These are phyloP conservation scores for Cantharis lateralis DNA, from an alignment of 2,888 invertebrate genomes.

Conservation along the genomic window DNA sequence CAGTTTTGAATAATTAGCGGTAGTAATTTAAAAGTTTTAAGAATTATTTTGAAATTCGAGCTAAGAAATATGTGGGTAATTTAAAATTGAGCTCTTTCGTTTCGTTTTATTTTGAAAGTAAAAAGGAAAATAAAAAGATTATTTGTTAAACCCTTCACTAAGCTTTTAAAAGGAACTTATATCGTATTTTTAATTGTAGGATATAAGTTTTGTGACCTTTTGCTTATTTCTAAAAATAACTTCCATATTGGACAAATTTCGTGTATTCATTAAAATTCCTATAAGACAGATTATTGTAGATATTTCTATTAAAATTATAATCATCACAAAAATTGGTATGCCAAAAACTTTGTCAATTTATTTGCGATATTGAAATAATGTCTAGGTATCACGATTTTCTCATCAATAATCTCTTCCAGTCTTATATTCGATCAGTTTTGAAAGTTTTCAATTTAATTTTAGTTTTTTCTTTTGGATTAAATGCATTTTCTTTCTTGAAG, in stretches of 20 bases:
- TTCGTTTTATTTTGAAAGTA: background rate
- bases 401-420: no score
- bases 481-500: no score
- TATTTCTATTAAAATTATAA: background rate
- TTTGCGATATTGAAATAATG: background rate
- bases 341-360: background rate
- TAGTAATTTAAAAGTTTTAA: no score
- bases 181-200: no score
- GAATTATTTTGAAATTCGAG: no score
- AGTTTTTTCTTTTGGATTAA: no score
- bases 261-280: no score
- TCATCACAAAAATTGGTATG: background rate
- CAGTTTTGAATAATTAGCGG: no score
- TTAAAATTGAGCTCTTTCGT: background rate
- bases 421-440: background rate
- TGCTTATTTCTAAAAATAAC: background rate
- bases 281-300: no score
- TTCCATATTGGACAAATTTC: background rate
- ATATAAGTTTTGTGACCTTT: background rate
- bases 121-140: background rate
- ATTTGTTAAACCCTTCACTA: background rate
- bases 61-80: background rate
- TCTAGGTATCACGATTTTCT: no score
- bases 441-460: background rate
- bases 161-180: background rate